These are phyloP conservation scores for Aleiodes alternator DNA, from an alignment of 2,888 invertebrate species.

Conservation along the genomic window DNA sequence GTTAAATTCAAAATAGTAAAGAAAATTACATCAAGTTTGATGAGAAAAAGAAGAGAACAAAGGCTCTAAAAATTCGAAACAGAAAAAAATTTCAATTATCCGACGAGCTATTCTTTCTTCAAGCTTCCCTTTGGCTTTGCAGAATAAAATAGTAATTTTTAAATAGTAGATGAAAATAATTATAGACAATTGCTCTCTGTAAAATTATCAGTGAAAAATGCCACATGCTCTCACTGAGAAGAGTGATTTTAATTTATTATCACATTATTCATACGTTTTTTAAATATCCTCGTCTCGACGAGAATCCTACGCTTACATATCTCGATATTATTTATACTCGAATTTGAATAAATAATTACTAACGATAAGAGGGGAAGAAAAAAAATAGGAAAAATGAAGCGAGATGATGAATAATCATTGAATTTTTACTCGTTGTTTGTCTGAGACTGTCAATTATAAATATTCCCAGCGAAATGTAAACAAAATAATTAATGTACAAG, in stretches of 20 bases:
- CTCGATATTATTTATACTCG: slow-evolving; percentile 27
- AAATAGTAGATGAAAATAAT: not conserved
- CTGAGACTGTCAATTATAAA: slow-evolving; percentile 45
- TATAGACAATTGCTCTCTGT: slow-evolving; percentile 29
- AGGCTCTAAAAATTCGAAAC: no score
- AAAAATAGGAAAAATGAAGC: not conserved
- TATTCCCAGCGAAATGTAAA: slow-evolving; percentile 24
- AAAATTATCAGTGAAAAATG: not conserved
- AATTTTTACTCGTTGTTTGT: slow-evolving; percentile 19
- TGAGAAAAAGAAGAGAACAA: no score
- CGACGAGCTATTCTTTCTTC: no score
- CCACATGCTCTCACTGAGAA: not conserved
- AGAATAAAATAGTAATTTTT: no score
- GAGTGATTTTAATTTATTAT: slow-evolving; percentile 23
- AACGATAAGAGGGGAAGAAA: not conserved
- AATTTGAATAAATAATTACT: slow-evolving; percentile 10
- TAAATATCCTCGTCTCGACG: slow-evolving; percentile 16
- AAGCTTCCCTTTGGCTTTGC: no score
- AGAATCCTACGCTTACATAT: slow-evolving; percentile 33
- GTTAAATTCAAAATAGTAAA: not conserved
- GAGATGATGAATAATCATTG: slow-evolving; percentile 32
- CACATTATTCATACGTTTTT: slow-evolving; percentile 1
- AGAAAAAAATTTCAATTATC: no score
- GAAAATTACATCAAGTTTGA: not conserved
- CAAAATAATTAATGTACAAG: slow-evolving; percentile 29